Evolutionary conservation across 64 coral and sea anemone genomes (phyloP).

Genomic region (Actinia tenebrosa): DNA sequence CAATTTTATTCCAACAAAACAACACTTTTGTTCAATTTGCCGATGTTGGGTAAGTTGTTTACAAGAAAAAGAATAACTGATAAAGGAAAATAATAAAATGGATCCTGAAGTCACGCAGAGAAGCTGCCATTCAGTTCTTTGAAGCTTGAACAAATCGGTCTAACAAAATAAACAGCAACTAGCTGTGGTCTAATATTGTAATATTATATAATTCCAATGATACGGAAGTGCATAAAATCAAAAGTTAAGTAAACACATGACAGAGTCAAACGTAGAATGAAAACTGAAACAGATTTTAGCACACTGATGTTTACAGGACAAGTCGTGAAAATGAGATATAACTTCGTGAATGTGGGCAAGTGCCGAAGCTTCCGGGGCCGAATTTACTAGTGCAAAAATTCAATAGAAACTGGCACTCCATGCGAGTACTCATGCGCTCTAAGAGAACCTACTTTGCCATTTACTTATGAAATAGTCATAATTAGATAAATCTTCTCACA

Average conservation of each 20-base stretch:
- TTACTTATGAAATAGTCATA: neutral
- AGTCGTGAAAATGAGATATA: neutral
- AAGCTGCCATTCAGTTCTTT: neutral
- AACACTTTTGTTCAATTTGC: neutral
- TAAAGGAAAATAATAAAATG: neutral
- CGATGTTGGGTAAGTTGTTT: neutral
- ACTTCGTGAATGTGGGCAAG: neutral
- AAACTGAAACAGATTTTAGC: neutral
- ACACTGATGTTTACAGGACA: neutral
- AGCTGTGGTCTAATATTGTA: neutral
- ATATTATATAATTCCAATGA: neutral
- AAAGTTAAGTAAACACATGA: neutral
- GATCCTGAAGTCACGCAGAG: neutral
- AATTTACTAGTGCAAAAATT: neutral
- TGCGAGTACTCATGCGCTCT: neutral
- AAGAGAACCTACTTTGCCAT: neutral
- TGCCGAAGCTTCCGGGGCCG: neutral
- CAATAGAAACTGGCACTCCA: neutral
- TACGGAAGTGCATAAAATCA: neutral
- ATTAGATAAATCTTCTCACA: neutral
- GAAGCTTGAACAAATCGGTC: neutral
- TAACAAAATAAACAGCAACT: neutral
- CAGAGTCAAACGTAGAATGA: neutral
- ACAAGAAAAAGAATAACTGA: neutral
- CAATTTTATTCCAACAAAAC: neutral